phyloP scores from a whole-genome alignment of 2,888 invertebrate species.

The Diaperis boleti region DNA sequence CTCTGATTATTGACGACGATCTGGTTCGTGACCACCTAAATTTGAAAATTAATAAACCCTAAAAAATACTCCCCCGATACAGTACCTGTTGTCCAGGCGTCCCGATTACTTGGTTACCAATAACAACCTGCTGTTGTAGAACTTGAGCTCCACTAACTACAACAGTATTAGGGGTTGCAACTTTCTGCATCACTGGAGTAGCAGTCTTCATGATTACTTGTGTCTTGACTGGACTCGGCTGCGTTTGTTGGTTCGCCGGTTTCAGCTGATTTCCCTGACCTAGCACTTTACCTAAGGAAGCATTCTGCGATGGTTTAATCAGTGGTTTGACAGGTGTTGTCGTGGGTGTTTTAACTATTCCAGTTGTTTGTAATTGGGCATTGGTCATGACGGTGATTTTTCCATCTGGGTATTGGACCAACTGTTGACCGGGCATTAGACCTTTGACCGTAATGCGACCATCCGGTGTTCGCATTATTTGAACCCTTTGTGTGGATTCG shows the following conservation, averaged over 20 bases:
- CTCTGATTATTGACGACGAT: slow-evolving; percentile 83
- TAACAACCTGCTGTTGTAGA: slow-evolving; percentile 61
- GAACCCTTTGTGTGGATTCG: slow-evolving; percentile 78
- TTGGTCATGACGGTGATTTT: slow-evolving; percentile 87
- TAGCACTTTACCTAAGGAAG: slow-evolving; percentile 58
- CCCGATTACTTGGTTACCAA: slow-evolving; percentile 63
- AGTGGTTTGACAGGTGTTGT: slow-evolving; percentile 56
- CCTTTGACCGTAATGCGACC: slow-evolving; percentile 94
- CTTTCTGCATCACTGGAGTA: slow-evolving; percentile 64
- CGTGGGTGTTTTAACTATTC: slow-evolving; percentile 63
- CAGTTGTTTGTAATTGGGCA: slow-evolving; percentile 68
- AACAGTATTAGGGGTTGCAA: slow-evolving; percentile 59
- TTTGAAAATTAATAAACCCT: slow-evolving; percentile 11
- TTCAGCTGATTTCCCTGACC: slow-evolving; percentile 47
- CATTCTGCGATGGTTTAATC: slow-evolving; percentile 55
- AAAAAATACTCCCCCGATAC: too few species aligned
- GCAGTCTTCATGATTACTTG: slow-evolving; percentile 62
- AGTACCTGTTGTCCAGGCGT: slow-evolving; percentile 66
- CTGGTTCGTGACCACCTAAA: slow-evolving; percentile 71
- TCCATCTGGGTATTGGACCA: slow-evolving; percentile 94
- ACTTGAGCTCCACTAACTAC: slow-evolving; percentile 65
- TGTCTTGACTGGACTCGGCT: slow-evolving; percentile 57
- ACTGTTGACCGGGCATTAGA: slow-evolving; percentile 90
- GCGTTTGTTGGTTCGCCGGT: slow-evolving; percentile 38
- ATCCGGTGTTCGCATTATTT: slow-evolving; percentile 90